Conservation (phyloP, 2,797 vertebrate species). For the Tapera naevia region DNA sequence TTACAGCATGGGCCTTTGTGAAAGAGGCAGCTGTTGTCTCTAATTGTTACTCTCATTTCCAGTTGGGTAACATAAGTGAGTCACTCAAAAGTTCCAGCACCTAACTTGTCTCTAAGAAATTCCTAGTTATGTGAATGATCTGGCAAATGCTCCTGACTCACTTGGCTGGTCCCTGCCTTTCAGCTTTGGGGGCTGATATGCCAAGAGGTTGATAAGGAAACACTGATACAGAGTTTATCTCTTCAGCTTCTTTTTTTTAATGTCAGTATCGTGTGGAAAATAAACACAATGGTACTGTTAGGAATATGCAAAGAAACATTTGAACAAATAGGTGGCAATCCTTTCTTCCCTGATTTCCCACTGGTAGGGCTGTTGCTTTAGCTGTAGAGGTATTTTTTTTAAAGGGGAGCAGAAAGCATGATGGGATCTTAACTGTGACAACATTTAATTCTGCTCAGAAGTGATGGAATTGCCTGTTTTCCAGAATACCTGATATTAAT, state of each 20-base stretch:
- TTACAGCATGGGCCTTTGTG: background rate
- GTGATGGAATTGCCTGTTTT: background rate
- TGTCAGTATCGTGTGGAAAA: background rate
- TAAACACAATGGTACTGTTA: background rate
- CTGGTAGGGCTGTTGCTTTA: background rate
- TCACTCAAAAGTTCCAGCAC: slow-evolving; percentile 18
- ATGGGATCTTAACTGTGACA: background rate
- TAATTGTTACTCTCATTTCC: background rate
- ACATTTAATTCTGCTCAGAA: background rate
- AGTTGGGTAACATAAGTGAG: background rate
- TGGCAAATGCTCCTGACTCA: background rate
- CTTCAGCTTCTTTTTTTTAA: background rate
- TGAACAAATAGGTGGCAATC: background rate
- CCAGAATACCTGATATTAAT: background rate
- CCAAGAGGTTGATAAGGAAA: background rate
- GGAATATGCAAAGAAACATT: background rate
- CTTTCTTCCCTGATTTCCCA: background rate
- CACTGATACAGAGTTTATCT: background rate
- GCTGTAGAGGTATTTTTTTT: background rate
- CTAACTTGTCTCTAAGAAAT: background rate
- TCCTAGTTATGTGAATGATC: background rate
- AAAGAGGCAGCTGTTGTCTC: slow-evolving; percentile 21
- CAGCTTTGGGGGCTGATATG: background rate
- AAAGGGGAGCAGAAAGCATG: background rate
- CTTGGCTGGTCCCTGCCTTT: background rate